phyloP scores from a whole-genome alignment of 2,888 invertebrate genomes.

The Scaptodrosophila latifasciaeformis region DNA sequence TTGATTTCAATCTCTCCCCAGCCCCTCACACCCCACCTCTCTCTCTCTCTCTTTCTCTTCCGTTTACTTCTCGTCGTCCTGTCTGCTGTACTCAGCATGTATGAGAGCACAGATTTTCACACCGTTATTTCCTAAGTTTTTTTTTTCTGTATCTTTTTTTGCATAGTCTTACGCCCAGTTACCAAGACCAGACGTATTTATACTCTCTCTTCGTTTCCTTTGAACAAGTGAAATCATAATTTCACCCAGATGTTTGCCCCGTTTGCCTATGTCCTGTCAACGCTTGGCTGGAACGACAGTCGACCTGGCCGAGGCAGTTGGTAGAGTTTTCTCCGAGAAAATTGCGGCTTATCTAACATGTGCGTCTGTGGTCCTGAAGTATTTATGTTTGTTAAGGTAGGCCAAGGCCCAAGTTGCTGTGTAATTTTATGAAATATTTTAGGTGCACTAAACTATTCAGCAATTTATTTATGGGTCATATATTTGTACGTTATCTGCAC shows the following conservation, averaged over 20 bases:
- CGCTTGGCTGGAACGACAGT: constrained; percentile 11
- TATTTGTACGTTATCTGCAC: background rate
- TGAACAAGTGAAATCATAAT: constrained; percentile 49
- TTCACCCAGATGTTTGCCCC: constrained; percentile 30
- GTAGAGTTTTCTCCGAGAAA: too few relatives aligned
- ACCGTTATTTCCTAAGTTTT: background rate
- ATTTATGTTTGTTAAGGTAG: background rate
- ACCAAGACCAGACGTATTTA: too few relatives aligned
- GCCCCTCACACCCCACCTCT: too few relatives aligned
- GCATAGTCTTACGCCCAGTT: constrained; percentile 17
- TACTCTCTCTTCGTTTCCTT: too few relatives aligned
- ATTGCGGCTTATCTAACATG: too few relatives aligned
- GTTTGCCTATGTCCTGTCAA: constrained; percentile 32
- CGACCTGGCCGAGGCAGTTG: constrained; percentile 19
- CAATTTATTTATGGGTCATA: background rate
- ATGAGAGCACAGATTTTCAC: background rate
- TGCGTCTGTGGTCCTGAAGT: constrained; percentile 12
- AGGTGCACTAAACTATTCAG: too few relatives aligned
- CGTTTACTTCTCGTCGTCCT: constrained; percentile 13
- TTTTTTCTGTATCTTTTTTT: constrained; percentile 12
- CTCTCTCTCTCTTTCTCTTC: constrained; percentile 6
- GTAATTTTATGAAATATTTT: constrained; percentile 15
- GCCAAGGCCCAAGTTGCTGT: background rate
- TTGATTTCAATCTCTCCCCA: too few relatives aligned
- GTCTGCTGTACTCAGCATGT: constrained; percentile 8